A percentile compares a stretch with the other conserved stretches of the same genome.
These are phyloP conservation scores for Ylistrum balloti DNA, from an alignment of 1,140 invertebrate genomes.

Conservation along the genomic window DNA sequence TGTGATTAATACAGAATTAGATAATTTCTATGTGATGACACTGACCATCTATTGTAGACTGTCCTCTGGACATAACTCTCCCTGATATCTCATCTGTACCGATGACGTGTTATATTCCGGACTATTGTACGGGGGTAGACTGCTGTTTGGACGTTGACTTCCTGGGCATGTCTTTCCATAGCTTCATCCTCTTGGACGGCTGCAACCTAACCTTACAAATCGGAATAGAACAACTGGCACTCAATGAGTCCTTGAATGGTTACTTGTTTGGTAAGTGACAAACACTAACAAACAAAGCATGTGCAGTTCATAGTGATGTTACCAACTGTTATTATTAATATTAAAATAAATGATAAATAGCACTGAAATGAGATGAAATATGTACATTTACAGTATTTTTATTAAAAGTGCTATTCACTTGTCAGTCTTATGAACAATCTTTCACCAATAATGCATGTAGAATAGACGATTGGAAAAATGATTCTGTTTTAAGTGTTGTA, in stretches of 20 bases:
- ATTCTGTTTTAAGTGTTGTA: neutral
- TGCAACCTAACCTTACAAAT: slow-evolving; percentile 56
- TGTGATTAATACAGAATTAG: too few species aligned
- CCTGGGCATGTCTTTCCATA: slow-evolving; percentile 58
- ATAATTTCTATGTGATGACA: too few species aligned
- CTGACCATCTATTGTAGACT: slow-evolving; percentile 46
- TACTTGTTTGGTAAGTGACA: slow-evolving; percentile 50
- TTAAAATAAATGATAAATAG: too few species aligned
- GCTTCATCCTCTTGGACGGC: slow-evolving; percentile 56
- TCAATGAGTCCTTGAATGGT: slow-evolving; percentile 43
- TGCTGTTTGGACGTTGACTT: slow-evolving; percentile 62
- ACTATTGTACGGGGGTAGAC: slow-evolving; percentile 61
- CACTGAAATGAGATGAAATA: too few species aligned
- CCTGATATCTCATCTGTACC: slow-evolving; percentile 46
- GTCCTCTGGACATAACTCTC: slow-evolving; percentile 48
- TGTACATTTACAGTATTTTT: too few species aligned
- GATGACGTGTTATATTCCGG: slow-evolving; percentile 58
- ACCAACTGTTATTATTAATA: too few species aligned
- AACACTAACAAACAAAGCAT: too few species aligned
- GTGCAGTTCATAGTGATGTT: too few species aligned
- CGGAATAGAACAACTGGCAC: slow-evolving; percentile 60
- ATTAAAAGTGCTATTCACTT: too few species aligned
- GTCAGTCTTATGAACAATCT: too few species aligned
- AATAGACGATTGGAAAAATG: neutral
- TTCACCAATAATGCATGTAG: too few species aligned